Conservation (phyloP, 2,797 vertebrate species). For the Sandelia bainsii region DNA sequence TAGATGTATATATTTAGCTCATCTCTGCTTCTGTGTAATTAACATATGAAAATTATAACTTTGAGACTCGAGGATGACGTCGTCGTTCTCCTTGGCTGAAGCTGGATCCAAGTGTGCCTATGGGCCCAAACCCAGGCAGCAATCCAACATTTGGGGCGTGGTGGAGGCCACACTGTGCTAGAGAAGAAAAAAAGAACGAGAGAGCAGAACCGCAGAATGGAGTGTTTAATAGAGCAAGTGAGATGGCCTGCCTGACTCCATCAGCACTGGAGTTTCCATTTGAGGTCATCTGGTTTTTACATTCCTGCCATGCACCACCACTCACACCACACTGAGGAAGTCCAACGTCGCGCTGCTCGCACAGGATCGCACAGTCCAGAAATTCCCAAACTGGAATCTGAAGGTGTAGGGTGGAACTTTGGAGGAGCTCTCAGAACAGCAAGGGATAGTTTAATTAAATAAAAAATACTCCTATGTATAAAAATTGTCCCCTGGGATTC, state of each 20-base stretch:
- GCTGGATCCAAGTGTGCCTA: slow-evolving; percentile 37
- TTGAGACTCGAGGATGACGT: slow-evolving; percentile 69
- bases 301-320: slow-evolving; percentile 76
- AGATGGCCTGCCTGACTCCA: slow-evolving; percentile 68
- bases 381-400: slow-evolving; percentile 41
- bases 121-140: slow-evolving; percentile 49
- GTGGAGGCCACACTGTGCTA: slow-evolving; percentile 53
- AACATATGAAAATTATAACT: slow-evolving; percentile 83
- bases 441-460: slow-evolving; percentile 7
- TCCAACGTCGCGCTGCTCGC: slow-evolving; percentile 42
- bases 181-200: slow-evolving; percentile 12
- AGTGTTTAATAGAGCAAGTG: slow-evolving; percentile 72
- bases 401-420: slow-evolving; percentile 29
- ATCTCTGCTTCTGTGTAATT: slow-evolving; percentile 80
- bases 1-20: slow-evolving; percentile 79
- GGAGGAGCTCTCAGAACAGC: slow-evolving; percentile 36
- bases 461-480: slow-evolving; percentile 9
- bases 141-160: slow-evolving; percentile 65
- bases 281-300: slow-evolving; percentile 84
- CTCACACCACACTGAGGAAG: slow-evolving; percentile 65
- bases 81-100: slow-evolving; percentile 63
- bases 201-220: slow-evolving; percentile 35
- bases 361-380: slow-evolving; percentile 30
- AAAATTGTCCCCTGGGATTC: slow-evolving; percentile 22
- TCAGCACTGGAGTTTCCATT: slow-evolving; percentile 81